Conservation (phyloP, 2,888 invertebrate species). For the Tinea trinotella region DNA sequence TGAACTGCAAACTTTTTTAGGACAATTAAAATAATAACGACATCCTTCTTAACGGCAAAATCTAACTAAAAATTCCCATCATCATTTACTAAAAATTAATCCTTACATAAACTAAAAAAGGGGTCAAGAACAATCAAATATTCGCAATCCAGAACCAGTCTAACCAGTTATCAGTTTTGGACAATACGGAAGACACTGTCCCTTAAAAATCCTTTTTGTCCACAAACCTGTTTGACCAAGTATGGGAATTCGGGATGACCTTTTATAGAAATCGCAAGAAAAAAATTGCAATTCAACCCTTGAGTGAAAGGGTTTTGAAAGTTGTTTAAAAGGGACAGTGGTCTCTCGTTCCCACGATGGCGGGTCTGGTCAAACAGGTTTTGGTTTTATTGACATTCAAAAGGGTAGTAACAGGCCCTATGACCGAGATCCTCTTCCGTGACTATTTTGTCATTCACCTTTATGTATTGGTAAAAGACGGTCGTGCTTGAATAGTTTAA, state of each 20-base stretch:
- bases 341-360: conserved; percentile 54
- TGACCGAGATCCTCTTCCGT: neutral
- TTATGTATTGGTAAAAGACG: neutral
- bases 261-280: conserved; percentile 45
- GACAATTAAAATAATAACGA: too few relatives aligned
- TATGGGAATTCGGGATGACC: conserved; percentile 60
- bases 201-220: conserved; percentile 34
- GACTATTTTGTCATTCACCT: neutral
- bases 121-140: conserved; percentile 24
- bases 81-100: neutral
- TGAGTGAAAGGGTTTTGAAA: conserved; percentile 19
- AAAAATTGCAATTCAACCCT: conserved; percentile 19
- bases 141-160: conserved; percentile 48
- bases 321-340: conserved; percentile 29
- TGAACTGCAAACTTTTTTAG: too few relatives aligned
- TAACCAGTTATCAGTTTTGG: conserved; percentile 48
- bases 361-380: conserved; percentile 62
- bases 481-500: too few relatives aligned
- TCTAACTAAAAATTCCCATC: neutral
- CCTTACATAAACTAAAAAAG: conserved; percentile 7
- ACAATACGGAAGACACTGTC: conserved; percentile 41
- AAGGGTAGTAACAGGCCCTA: conserved; percentile 38
- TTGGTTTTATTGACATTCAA: conserved; percentile 23
- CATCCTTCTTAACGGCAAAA: neutral
- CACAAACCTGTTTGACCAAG: conserved; percentile 57